Conservation (phyloP, 2,797 vertebrate genomes). For the Karalla daura region DNA sequence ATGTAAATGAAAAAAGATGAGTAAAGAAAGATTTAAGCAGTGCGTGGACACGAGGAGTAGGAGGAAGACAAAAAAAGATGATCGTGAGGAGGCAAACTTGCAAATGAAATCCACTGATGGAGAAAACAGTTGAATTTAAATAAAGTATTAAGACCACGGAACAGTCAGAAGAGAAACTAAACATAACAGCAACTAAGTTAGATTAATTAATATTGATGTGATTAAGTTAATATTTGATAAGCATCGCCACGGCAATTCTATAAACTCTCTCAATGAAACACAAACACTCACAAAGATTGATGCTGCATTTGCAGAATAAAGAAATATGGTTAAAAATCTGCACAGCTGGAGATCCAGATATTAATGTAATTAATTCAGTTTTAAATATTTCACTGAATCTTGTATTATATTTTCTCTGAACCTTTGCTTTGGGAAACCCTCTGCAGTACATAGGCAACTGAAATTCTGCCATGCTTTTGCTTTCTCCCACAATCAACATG, state of each 20-base stretch:
- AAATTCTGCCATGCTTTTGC: too few species aligned
- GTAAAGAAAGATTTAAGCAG: neutral
- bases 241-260: neutral
- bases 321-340: neutral
- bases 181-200: neutral
- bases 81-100: neutral
- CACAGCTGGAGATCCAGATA: neutral
- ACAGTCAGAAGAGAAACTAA: neutral
- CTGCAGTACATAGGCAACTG: neutral
- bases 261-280: neutral
- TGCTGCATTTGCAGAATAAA: neutral
- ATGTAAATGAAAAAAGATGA: neutral
- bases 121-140: neutral
- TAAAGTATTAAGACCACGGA: neutral
- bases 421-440: neutral
- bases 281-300: neutral
- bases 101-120: neutral
- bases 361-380: neutral
- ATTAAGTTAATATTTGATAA: constrained; percentile 40
- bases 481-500: too few species aligned
- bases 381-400: neutral
- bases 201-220: constrained; percentile 38
- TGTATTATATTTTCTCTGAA: neutral
- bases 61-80: neutral
- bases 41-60: neutral